Evolutionary conservation across 2,113 vertebrate species (phyloP), one percentile per base, ranked within the genome.

Genomic region (Sclerurus mexicanus): DNA sequence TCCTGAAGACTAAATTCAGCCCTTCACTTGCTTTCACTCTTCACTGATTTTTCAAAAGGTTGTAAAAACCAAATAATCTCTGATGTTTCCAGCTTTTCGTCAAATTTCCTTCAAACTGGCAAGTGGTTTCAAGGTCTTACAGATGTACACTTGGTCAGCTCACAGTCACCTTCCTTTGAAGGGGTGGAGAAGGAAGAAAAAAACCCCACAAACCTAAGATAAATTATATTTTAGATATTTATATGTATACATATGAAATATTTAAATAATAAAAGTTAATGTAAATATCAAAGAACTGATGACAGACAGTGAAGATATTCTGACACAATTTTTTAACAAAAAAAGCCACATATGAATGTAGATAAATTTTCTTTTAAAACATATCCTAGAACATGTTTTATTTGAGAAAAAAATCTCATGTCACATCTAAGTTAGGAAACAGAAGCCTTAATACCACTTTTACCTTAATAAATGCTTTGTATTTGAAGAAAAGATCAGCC

Each of bases 1-100:
- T 93, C 60, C 40, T 66, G 30, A 85, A 78, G 64, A 35, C 24
- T 62, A 37, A 85, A 85, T 90, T 82, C n/a, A 71, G 24, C 28
- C 10, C 64, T 74, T 74, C 60, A 56, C 18, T 63, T 72, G 22
- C 22, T 85, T 84, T 95, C 66, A 81, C 30, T 56, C 40, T 39
- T 12, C 37, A 66, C 2, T 52, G 30, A 30, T 74, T 90, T 46
- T 92, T 87, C 31, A 49, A 67, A 67, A 42, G 10, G 14, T 30
- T 78, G 16, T 21, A 74, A 42, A 88, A 82, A 67, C 3, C 3
- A 4, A 69, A 28, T 58, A 1, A 52, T 53, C n/a, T 88, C 62
- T 74, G 33, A 44, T 49, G 39, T 4, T 28, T 60, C 12, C 27
- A 71, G 4, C 5, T 62, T 85, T 66, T 58, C 19, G 33, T 77